phyloP scores from a whole-genome alignment of 2,888 invertebrate genomes.

The Anagyrus pseudococci region DNA sequence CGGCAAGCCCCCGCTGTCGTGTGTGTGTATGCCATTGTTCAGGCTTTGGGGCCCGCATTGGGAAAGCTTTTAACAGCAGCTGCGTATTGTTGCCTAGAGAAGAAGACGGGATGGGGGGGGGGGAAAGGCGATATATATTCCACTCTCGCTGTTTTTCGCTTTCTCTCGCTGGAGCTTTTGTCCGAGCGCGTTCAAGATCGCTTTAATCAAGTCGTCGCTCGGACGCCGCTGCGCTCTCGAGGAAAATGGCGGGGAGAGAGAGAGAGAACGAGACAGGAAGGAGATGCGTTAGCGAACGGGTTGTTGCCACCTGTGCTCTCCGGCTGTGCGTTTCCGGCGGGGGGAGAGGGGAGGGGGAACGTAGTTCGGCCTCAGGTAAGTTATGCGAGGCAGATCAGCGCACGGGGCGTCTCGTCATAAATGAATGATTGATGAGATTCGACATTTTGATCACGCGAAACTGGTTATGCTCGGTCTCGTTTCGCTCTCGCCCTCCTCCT shows the following conservation, averaged over 20 bases:
- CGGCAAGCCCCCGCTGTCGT: neutral
- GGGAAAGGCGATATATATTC: no score
- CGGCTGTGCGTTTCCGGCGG: no score
- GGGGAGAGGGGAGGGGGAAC: no score
- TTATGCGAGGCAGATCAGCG: slow-evolving; percentile 31
- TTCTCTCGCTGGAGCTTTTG: no score
- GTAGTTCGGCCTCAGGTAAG: slow-evolving; percentile 15
- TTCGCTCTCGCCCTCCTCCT: neutral
- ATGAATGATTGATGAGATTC: slow-evolving; percentile 36
- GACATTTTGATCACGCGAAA: slow-evolving; percentile 28
- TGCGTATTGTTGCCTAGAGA: slow-evolving; percentile 10
- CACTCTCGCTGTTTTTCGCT: no score
- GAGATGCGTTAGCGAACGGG: neutral
- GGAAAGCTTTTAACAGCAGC: slow-evolving; percentile 27
- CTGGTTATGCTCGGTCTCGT: no score
- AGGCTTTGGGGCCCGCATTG: neutral
- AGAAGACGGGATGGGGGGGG: no score
- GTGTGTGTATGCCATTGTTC: slow-evolving; percentile 9
- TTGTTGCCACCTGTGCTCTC: neutral
- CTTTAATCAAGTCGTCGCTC: neutral
- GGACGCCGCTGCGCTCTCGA: neutral
- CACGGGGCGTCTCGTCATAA: slow-evolving; percentile 17
- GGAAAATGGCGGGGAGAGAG: no score
- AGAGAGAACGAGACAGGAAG: no score
- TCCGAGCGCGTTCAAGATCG: neutral